Percentiles rank a stretch among this genome's conserved stretches.
phyloP scores from a whole-genome alignment of 2,113 vertebrate species.

The Phylloscopus trochiloides region DNA sequence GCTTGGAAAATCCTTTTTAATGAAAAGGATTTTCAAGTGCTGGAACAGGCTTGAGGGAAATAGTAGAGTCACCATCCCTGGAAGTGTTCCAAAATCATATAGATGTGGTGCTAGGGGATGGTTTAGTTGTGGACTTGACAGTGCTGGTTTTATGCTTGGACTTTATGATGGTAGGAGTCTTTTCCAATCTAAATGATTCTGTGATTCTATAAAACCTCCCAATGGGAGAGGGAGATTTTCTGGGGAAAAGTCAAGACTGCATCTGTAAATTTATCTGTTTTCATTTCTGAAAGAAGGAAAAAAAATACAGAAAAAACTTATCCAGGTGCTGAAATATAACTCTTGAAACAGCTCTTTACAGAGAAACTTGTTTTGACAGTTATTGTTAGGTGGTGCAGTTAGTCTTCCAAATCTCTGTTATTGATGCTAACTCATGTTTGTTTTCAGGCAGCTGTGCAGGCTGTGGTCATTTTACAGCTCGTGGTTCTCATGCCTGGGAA shows the following conservation, averaged over 20 bases:
- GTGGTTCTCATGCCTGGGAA: accelerated
- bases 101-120: too few relatives aligned
- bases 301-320: background rate
- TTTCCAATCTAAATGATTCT: background rate
- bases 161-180: background rate
- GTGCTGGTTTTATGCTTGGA: background rate
- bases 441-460: accelerated
- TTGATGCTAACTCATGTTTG: background rate
- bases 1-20: background rate
- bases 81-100: background rate
- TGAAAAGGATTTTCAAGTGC: background rate
- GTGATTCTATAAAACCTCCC: background rate
- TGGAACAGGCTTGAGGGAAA: background rate
- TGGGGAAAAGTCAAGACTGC: background rate
- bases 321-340: background rate
- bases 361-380: background rate
- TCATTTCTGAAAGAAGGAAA: background rate
- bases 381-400: background rate
- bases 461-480: background rate
- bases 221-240: background rate
- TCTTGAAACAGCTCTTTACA: background rate
- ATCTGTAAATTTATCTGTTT: background rate
- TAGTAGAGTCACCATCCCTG: background rate
- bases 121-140: background rate
- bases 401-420: background rate